Conservation (phyloP, 2,797 vertebrate genomes). For the Bovichtus variegatus region DNA sequence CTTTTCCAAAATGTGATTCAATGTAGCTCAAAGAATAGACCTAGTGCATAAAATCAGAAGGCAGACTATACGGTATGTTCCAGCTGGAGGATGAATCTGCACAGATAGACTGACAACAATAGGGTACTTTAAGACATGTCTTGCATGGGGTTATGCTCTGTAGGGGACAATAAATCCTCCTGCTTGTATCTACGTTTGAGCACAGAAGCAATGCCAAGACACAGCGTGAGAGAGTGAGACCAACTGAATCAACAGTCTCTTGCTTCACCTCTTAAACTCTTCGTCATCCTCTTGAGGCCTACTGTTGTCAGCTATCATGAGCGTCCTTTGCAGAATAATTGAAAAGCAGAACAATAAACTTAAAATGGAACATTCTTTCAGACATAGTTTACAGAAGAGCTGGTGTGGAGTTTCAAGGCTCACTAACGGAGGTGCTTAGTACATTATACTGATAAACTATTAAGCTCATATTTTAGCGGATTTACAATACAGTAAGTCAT, state of each 20-base stretch:
- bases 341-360: conserved; percentile 14
- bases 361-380: conserved; percentile 23
- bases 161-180: conserved; percentile 65
- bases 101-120: conserved; percentile 38
- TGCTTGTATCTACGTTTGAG: conserved; percentile 51
- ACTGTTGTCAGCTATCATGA: conserved; percentile 1
- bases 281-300: conserved; percentile 17
- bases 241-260: conserved; percentile 69
- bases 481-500: not conserved
- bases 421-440: not conserved
- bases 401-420: not conserved
- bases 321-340: not conserved
- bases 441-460: not conserved
- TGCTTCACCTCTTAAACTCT: conserved; percentile 45
- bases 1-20: conserved; percentile 23
- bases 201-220: conserved; percentile 67
- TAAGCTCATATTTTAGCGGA: not conserved
- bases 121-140: conserved; percentile 45
- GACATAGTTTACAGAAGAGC: conserved; percentile 1
- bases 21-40: not conserved
- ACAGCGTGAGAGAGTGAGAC: conserved; percentile 57
- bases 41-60: conserved; percentile 4
- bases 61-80: not conserved
- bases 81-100: conserved; percentile 25
- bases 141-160: conserved; percentile 38